Evolutionary conservation across 2,113 vertebrate genomes (phyloP).

Genomic region (Leptobrachium leishanense): DNA sequence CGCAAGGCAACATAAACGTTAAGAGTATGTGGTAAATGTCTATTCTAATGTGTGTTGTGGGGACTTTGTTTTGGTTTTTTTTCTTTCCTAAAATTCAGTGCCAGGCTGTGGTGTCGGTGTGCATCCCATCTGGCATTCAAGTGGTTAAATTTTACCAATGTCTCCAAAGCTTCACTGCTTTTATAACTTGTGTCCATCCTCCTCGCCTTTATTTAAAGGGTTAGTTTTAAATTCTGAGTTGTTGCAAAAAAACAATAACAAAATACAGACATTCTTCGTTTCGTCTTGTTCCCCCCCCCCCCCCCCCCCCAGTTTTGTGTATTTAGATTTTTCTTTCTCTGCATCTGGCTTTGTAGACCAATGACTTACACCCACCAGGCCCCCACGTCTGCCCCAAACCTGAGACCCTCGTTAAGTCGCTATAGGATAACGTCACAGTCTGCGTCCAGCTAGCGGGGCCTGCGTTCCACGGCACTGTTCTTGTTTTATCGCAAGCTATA

Average conservation of each 20-base stretch:
- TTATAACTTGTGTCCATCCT: neutral
- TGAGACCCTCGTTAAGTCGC: too few relatives aligned
- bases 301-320: constrained; percentile 3
- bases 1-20: neutral
- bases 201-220: constrained; percentile 9
- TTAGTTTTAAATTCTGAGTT: constrained; percentile 31
- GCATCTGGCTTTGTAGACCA: constrained; percentile 10
- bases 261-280: constrained; percentile 7
- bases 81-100: neutral
- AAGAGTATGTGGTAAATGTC: constrained; percentile 1
- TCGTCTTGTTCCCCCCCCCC: neutral
- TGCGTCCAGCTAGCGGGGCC: too few relatives aligned
- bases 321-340: neutral
- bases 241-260: neutral
- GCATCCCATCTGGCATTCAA: constrained; percentile 15
- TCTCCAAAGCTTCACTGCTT: constrained; percentile 26
- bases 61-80: neutral
- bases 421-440: too few relatives aligned
- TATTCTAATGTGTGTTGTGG: neutral
- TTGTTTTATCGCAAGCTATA: neutral
- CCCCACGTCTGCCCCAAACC: too few relatives aligned
- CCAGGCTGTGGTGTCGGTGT: neutral
- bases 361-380: too few relatives aligned
- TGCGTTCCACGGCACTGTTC: too few relatives aligned
- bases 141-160: constrained; percentile 32